Evolutionary conservation across 2,797 vertebrate genomes (phyloP), one percentile per base, ranked within the genome.

Genomic region (Mycteria americana): DNA sequence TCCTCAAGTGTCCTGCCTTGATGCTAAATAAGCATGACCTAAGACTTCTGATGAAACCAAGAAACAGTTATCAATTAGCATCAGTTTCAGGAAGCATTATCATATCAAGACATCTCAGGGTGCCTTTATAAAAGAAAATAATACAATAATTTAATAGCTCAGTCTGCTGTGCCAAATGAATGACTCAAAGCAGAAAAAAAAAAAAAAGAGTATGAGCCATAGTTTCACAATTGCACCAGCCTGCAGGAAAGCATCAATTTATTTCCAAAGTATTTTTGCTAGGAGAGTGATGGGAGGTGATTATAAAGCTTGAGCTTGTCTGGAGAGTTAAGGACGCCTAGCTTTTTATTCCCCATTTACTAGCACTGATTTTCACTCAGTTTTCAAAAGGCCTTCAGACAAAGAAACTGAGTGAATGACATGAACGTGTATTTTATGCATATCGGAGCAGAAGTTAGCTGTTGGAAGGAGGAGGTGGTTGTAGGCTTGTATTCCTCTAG

Each of bases 71-170:
- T 92, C 78, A 95, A 89, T 94, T 85, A 95, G 23, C 84, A 96
- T 94, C 60, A 77, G 63, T 87, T 95, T 96, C 85, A 92, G 92
- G 93, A 94, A 93, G 76, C 60, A 85, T 88, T 88, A 92, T 77
- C 57, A 21, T 74, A 81, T 92, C 19, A 57, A 91, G 77, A 48
- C 60, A 92, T 94, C 84, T 97, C 88, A 93, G 88, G 82, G 86
- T 97, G 77, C 91, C 82, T 94, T 91, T 95, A 89, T 24, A 77
- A 82, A 94, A 85, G 56, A 43, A 88, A 88, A 68, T 80, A 79
- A 90, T 28, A 78, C 67, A 79, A 68, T 94, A 95, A 96, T 93
- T 94, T 94, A 96, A 94, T 96, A 92, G 82, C 76, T 97, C 22
- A 19, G 84, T 80, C 53, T 80, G 35, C 83, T 90, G 69, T 93